Evolutionary conservation across 2,113 vertebrate species (phyloP).

Genomic region (Nibea albiflora): DNA sequence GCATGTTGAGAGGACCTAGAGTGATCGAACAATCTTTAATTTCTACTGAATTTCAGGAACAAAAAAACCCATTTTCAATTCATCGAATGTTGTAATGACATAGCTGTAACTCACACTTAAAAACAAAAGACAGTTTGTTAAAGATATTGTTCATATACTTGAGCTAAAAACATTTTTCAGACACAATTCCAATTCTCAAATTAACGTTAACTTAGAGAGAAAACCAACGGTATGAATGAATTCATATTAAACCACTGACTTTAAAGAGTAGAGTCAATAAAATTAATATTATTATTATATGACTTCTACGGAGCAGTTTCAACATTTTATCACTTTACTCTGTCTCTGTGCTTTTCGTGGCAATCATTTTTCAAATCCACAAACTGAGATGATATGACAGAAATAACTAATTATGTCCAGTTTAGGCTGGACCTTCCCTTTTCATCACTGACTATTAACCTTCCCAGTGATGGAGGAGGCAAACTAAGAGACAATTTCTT

Average conservation of each 20-base stretch:
- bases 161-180: no score
- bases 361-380: not conserved
- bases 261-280: not conserved
- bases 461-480: not conserved
- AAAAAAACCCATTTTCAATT: not conserved
- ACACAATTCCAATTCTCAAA: not conserved
- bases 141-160: not conserved
- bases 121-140: not conserved
- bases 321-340: not conserved
- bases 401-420: not conserved
- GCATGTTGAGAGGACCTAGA: not conserved
- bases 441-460: not conserved
- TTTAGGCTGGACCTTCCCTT: conserved; percentile 6
- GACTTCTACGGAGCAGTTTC: not conserved
- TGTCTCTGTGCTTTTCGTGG: not conserved
- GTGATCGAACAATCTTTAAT: not conserved
- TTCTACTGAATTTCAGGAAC: not conserved
- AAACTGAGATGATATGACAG: conserved; percentile 5
- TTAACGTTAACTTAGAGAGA: not conserved
- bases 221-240: not conserved
- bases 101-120: not conserved
- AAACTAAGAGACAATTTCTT: not conserved
- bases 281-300: not conserved
- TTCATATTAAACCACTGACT: not conserved
- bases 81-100: not conserved